Base-by-base conservation (phyloP, 1,140 invertebrate species). In the Caenorhabditis briggsae region DNA sequence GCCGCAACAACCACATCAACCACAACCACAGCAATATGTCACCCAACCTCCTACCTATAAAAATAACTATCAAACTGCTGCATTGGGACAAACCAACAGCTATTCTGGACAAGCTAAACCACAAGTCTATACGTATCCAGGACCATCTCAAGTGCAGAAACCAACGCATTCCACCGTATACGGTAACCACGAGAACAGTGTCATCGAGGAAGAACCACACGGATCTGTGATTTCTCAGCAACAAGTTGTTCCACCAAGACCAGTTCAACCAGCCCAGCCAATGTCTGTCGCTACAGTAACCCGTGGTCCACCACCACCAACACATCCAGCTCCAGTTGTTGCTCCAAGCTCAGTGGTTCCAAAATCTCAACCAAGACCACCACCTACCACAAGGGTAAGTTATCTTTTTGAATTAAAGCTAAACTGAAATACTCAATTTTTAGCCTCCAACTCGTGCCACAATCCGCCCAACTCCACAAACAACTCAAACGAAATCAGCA, bases 31-130 rank as follows among this genome's bases (percentile, higher is more conserved):
- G 43, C 87, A 43, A 25, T 70, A 88, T 59, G 84, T 82, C 16
- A 64, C 64, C 50, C 86, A 87, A 46, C 83, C 65, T 14, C 61
- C 82, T 20, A 87, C 53, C 12, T 78, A 61, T 18, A 61, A 61
- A 64, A 84, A 64, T 20, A 74, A 70, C 65, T 85, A 85, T 58
- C 84, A 85, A 65, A 85, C 84, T 25, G 84, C 84, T 78, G 84
- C 84, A 25, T 50, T 85, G 58, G 58, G 58, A 41, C 53, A 61
- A 83, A 43, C 46, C 12, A 78, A 70, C 50, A 70, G 64, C 1
- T 85, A 85, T 25, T 43, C 33, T 59, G 83, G 70, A 50, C 70
- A 78, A n/a, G 16, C 43, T 8, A 78, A 78, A 78, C 70, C 70
- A 53, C 70, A 78, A 50, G 70, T 78, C 23, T 78, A 78, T n/a